Conservation (phyloP, 2,797 vertebrate species). For the Pelodytes ibericus region DNA sequence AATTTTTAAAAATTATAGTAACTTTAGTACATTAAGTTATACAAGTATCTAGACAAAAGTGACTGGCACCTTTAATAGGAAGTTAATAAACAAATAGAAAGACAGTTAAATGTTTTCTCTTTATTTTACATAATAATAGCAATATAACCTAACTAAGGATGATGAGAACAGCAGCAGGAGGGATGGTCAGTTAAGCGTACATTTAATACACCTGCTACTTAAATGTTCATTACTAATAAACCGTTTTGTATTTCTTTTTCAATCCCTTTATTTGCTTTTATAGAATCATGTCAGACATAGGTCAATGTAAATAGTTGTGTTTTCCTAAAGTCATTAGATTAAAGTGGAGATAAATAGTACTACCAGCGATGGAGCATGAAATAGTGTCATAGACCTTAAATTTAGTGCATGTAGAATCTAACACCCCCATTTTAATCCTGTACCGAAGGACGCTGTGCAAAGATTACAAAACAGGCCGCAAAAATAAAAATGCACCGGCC, state of each 20-base stretch:
- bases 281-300: background rate
- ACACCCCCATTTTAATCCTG: background rate
- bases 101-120: too few relatives aligned
- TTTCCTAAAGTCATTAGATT: constrained; percentile 1
- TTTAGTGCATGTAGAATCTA: background rate
- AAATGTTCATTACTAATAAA: background rate
- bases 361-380: background rate
- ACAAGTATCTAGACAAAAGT: too few relatives aligned
- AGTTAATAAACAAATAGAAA: too few relatives aligned
- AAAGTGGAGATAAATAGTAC: background rate
- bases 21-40: too few relatives aligned
- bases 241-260: background rate
- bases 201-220: background rate
- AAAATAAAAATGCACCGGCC: constrained; percentile 20
- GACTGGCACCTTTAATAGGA: too few relatives aligned
- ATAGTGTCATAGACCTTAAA: background rate
- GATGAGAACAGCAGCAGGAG: too few relatives aligned
- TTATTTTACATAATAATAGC: too few relatives aligned
- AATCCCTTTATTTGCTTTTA: background rate
- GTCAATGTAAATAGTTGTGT: background rate
- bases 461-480: background rate
- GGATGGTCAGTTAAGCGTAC: background rate
- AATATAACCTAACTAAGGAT: background rate
- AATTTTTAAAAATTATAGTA: too few relatives aligned
- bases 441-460: background rate